These are phyloP conservation scores for Phallusia fumigata DNA, from an alignment of 23 tunicate genomes.

Conservation along the genomic window DNA sequence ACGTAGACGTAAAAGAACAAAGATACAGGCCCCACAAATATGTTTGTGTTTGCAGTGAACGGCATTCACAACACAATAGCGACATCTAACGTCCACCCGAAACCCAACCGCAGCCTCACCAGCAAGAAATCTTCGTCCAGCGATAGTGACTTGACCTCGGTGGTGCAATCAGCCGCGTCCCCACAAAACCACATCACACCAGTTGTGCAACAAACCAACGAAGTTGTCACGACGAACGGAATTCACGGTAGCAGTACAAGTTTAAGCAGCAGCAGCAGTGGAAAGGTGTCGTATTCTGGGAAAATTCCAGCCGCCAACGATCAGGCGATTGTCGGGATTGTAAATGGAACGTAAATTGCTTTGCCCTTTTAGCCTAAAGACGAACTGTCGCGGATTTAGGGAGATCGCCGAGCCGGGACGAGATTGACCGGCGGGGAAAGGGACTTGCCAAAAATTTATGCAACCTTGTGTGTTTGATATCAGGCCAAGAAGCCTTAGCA, in stretches of 20 bases:
- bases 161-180: constrained; percentile 29
- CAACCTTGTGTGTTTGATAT: no score
- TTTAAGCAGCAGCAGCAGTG: constrained; percentile 43
- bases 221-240: constrained; percentile 22
- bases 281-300: constrained; percentile 45
- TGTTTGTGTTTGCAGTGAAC: not conserved
- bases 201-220: not conserved
- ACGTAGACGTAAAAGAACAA: no score
- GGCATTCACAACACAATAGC: constrained; percentile 55
- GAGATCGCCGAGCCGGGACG: not conserved
- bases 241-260: constrained; percentile 50
- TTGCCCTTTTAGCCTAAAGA: not conserved
- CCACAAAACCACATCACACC: constrained; percentile 13
- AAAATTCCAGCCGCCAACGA: constrained; percentile 47
- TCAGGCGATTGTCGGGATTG: constrained; percentile 22
- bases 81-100: constrained; percentile 36
- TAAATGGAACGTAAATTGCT: constrained; percentile 36
- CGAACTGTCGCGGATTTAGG: not conserved
- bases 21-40: not conserved
- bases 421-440: not conserved
- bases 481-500: no score
- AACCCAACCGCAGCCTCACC: constrained; percentile 33
- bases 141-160: constrained; percentile 53
- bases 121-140: constrained; percentile 62
- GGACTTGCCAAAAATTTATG: no score